Percentiles rank a stretch among this genome's conserved stretches.
Conservation (phyloP, 2,888 invertebrate species). For the Melipona beecheii region DNA sequence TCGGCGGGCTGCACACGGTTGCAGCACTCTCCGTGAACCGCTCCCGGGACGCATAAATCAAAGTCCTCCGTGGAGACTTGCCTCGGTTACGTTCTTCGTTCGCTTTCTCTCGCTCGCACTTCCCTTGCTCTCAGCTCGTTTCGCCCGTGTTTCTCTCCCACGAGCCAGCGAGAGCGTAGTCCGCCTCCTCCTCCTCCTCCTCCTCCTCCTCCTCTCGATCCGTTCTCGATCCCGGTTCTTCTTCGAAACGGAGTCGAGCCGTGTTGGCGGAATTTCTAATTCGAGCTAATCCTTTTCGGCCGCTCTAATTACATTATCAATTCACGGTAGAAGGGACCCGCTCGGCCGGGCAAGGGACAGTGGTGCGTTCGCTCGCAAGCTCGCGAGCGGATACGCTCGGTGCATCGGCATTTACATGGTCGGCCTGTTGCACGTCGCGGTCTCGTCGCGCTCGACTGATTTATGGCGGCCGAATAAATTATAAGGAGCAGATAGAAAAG, state of each 20-base stretch:
- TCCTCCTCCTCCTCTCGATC: neutral
- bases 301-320: slow-evolving; percentile 80
- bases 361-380: slow-evolving; percentile 6
- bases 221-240: neutral
- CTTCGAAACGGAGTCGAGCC: slow-evolving; percentile 28
- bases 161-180: neutral
- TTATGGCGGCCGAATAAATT: slow-evolving; percentile 71
- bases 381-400: slow-evolving; percentile 38
- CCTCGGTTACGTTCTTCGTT: slow-evolving; percentile 62
- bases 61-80: slow-evolving; percentile 77
- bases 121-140: slow-evolving; percentile 5
- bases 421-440: slow-evolving; percentile 70
- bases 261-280: slow-evolving; percentile 77
- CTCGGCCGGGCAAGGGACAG: slow-evolving; percentile 10
- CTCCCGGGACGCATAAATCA: slow-evolving; percentile 81
- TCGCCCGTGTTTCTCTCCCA: slow-evolving; percentile 16
- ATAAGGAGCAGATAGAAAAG: slow-evolving; percentile 69
- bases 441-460: slow-evolving; percentile 64
- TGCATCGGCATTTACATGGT: slow-evolving; percentile 69
- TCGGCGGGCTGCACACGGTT: slow-evolving; percentile 62
- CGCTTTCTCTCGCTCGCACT: slow-evolving; percentile 5
- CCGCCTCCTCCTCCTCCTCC: neutral
- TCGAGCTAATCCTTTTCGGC: slow-evolving; percentile 79
- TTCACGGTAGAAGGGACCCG: slow-evolving; percentile 68
- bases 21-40: slow-evolving; percentile 73